Evolutionary conservation across 1,140 invertebrate genomes (phyloP).

Genomic region (Leptinotarsa lineolata): DNA sequence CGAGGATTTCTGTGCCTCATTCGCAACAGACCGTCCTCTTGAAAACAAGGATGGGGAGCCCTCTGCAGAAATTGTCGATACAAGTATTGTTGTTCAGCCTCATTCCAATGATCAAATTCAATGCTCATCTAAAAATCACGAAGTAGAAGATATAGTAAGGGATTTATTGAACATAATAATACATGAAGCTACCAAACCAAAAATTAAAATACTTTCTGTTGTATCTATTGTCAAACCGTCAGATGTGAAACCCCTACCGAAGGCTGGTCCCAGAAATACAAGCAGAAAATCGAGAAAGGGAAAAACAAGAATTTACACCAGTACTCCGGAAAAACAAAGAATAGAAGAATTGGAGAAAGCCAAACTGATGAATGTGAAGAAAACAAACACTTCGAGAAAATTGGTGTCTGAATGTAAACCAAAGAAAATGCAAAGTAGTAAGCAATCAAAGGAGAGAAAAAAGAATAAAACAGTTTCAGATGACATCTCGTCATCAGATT

Average conservation of each 20-base stretch:
- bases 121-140: constrained; percentile 7
- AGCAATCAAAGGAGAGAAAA: constrained; percentile 8
- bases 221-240: constrained; percentile 11
- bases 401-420: constrained; percentile 18
- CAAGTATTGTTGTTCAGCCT: constrained; percentile 14
- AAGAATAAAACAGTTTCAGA: constrained; percentile 17
- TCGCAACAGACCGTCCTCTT: constrained; percentile 26
- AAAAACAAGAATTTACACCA: constrained; percentile 38
- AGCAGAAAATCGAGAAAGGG: constrained; percentile 22
- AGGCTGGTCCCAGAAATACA: constrained; percentile 24
- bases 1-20: constrained; percentile 26
- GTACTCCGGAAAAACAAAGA: constrained; percentile 36
- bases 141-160: constrained; percentile 22
- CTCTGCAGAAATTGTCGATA: constrained; percentile 23
- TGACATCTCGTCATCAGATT: constrained; percentile 34
- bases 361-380: constrained; percentile 26
- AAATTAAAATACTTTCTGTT: constrained; percentile 32
- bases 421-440: constrained; percentile 24
- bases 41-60: not conserved
- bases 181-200: constrained; percentile 24
- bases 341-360: constrained; percentile 33
- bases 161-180: constrained; percentile 23
- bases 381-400: constrained; percentile 26
- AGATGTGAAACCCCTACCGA: constrained; percentile 21
- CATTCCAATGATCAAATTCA: constrained; percentile 9